Evolutionary conservation across 2,797 vertebrate species (phyloP).

Genomic region (Oreonectes daqikongensis): DNA sequence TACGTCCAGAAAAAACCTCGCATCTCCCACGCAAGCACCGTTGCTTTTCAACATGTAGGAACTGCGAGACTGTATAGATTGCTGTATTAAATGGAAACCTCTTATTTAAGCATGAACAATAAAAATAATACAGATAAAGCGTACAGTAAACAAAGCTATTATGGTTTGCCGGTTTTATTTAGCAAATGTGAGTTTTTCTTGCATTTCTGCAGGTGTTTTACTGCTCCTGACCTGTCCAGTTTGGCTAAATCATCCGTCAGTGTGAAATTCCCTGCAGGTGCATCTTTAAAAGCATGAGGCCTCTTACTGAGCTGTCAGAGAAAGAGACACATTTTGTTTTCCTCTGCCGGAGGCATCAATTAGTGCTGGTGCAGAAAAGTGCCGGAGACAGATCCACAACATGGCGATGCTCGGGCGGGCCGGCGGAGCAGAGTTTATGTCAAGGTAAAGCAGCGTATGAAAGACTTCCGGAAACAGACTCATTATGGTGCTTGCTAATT

Average conservation of each 20-base stretch:
- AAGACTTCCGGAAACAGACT: conserved; percentile 50
- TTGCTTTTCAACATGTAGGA: background rate
- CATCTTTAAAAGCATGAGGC: conserved; percentile 54
- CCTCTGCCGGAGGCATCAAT: conserved; percentile 64
- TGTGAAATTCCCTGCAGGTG: conserved; percentile 60
- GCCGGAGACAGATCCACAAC: conserved; percentile 61
- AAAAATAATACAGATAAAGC: background rate
- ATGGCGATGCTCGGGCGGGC: conserved; percentile 59
- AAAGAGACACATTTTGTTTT: conserved; percentile 56
- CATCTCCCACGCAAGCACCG: background rate
- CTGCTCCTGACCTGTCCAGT: conserved; percentile 61
- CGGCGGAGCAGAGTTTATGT: conserved; percentile 48
- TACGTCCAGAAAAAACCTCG: background rate
- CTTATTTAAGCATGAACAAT: background rate
- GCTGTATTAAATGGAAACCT: background rate
- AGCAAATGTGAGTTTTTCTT: conserved; percentile 36
- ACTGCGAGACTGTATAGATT: background rate
- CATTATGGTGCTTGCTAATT: conserved; percentile 19
- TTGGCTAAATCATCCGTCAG: conserved; percentile 57
- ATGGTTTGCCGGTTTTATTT: background rate
- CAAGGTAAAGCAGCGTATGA: conserved; percentile 52
- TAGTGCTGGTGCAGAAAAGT: conserved; percentile 59
- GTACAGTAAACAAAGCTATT: conserved; percentile 6
- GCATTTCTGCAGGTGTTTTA: conserved; percentile 58
- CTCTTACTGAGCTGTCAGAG: conserved; percentile 56